These are phyloP conservation scores for Lucilia sericata DNA, from an alignment of 1,140 invertebrate species.

Conservation along the genomic window DNA sequence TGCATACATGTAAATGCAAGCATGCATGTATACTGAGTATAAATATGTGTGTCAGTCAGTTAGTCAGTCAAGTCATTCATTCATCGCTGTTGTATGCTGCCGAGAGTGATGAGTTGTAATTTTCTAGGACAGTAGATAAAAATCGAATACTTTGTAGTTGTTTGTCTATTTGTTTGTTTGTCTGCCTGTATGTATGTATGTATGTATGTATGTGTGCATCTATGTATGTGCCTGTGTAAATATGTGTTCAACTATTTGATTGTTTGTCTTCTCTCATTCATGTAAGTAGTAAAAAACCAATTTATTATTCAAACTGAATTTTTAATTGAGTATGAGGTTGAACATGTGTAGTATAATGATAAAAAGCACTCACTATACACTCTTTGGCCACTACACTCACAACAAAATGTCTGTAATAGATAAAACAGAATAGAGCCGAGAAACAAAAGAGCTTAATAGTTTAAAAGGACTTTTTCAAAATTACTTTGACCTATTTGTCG, in stretches of 20 bases:
- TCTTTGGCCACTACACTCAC: background rate
- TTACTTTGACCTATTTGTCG: constrained; percentile 16
- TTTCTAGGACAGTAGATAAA: constrained; percentile 40
- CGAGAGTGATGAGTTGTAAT: constrained; percentile 37
- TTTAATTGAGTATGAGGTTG: constrained; percentile 42
- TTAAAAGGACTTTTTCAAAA: background rate
- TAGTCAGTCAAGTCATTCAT: too few species aligned
- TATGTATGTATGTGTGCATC: background rate
- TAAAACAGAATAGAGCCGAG: background rate
- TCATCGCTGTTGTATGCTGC: background rate
- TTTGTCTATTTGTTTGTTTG: background rate
- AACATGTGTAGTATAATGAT: too few species aligned
- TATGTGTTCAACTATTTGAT: background rate
- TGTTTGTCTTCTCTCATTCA: background rate
- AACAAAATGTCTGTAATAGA: background rate
- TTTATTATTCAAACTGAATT: constrained; percentile 43
- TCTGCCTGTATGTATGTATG: too few species aligned
- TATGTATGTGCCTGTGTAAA: background rate
- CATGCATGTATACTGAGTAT: too few species aligned
- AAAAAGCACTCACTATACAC: background rate
- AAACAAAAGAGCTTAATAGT: background rate
- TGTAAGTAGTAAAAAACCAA: constrained; percentile 34
- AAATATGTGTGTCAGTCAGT: background rate
- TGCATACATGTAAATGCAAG: background rate
- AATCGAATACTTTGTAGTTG: background rate